These are phyloP conservation scores for Ascaphus truei DNA, from an alignment of 2,113 vertebrate genomes.

Conservation along the genomic window DNA sequence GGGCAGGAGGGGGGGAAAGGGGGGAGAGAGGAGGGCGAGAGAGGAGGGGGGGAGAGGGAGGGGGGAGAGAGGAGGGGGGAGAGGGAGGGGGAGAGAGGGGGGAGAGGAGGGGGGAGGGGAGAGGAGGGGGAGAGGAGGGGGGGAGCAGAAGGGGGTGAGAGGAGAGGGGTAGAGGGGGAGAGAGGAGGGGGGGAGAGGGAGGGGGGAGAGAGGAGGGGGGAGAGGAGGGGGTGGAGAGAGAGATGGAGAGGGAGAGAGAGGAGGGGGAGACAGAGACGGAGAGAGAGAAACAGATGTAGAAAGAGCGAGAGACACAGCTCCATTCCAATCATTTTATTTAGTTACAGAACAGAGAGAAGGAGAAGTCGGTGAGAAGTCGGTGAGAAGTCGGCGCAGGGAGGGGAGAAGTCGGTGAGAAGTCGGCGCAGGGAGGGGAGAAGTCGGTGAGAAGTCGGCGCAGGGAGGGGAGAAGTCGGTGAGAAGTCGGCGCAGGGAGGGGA, in stretches of 20 bases:
- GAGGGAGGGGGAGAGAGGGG: slow-evolving; percentile 40
- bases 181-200: slow-evolving; percentile 35
- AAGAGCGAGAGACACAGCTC: slow-evolving; percentile 31
- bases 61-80: slow-evolving; percentile 38
- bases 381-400: too few relatives aligned
- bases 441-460: too few relatives aligned
- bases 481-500: slow-evolving; percentile 1
- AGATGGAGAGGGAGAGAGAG: slow-evolving; percentile 38
- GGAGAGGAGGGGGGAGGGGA: slow-evolving; percentile 36
- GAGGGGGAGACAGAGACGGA: slow-evolving; percentile 37
- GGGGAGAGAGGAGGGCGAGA: slow-evolving; percentile 39
- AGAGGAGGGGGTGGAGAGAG: slow-evolving; percentile 35
- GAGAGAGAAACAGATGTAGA: slow-evolving; percentile 37
- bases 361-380: not conserved
- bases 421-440: not conserved
- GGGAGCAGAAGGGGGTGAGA: slow-evolving; percentile 37
- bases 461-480: too few relatives aligned
- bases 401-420: too few relatives aligned
- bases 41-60: slow-evolving; percentile 36
- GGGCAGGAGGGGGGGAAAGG: too few relatives aligned
- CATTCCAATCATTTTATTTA: slow-evolving; percentile 34
- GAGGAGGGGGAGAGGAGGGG: too few relatives aligned
- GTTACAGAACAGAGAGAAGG: slow-evolving; percentile 18
- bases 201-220: slow-evolving; percentile 42
- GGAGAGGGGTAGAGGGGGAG: too few relatives aligned